Evolutionary conservation across 1,140 invertebrate genomes (phyloP), one percentile per base, ranked within the genome.

Genomic region (Andricus grossulariae): DNA sequence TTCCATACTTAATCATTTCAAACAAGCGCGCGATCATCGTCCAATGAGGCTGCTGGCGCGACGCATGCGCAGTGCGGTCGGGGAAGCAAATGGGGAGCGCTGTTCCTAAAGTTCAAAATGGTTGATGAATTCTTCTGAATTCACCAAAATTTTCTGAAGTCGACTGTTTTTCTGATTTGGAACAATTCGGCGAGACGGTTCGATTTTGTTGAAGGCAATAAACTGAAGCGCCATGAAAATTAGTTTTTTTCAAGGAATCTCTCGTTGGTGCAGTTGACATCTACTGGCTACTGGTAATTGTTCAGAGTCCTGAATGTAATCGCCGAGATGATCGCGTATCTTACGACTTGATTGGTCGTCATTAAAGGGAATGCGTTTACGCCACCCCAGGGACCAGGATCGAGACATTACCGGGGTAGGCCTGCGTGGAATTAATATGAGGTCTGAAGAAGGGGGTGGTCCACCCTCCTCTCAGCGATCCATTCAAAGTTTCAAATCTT

Each of bases 291-390:
- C 66, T 76, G 75, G 84, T 85, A 85, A 87, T 85, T 85, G 84
- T 80, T 80, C 83, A 80, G 73, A 80, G 78, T 84, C 79, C 82
- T 86, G 82, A 76, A 77, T 83, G 83, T 90, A 90, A 91, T 90
- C 89, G 85, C 49, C 13, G 79, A 88, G 88, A 90, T 89, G 88
- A 91, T 91, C 88, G 89, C 85, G 81, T 88, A 90, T 90, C 87
- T 90, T 84, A 87, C 84, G 83, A 82, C 88, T 87, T 86, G 88
- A 91, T 91, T 90, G 89, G 87, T 79, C 77, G 86, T 90, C 87
- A 89, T 91, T 91, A 90, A 89, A 89, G 85, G 83, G 86, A 91
- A 90, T 88, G 89, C 88, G 83, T 91, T 91, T 85, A 91, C 82
- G 82, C 74, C 84, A 86, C 89, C 87, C 88, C 52, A 55, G 89